These are phyloP conservation scores for Botrylloides violaceus DNA, from an alignment of 23 tunicate genomes.

Conservation along the genomic window DNA sequence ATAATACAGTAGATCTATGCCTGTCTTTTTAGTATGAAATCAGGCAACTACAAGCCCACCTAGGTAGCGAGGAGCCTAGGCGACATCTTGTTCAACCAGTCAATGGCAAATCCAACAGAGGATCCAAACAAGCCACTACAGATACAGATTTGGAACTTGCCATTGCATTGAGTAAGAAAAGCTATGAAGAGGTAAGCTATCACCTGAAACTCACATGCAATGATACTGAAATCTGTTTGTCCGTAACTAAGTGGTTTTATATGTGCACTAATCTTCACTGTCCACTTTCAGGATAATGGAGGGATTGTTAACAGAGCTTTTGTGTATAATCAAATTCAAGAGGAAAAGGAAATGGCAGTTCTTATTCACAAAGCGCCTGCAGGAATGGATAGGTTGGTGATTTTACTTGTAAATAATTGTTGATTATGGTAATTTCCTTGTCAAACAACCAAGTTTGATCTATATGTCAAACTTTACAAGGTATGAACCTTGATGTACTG, in stretches of 20 bases:
- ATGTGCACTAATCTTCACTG: not conserved
- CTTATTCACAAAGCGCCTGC: conserved; percentile 4
- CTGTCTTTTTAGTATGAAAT: conserved; percentile 16
- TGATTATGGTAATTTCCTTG: too few relatives aligned
- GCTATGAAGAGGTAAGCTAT: conserved; percentile 12
- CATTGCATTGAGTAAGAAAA: conserved; percentile 20
- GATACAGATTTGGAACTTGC: conserved; percentile 25
- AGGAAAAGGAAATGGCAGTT: conserved; percentile 1
- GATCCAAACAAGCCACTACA: conserved; percentile 5
- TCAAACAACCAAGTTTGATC: too few relatives aligned
- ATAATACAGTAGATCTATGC: not conserved
- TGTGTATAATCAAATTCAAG: not conserved
- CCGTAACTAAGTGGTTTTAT: not conserved
- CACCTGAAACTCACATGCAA: too few relatives aligned
- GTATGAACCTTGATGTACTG: too few relatives aligned
- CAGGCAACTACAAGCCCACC: conserved; percentile 15
- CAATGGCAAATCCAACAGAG: not conserved
- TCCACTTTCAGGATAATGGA: not conserved
- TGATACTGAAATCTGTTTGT: not conserved
- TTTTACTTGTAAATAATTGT: too few relatives aligned
- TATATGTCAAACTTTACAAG: too few relatives aligned
- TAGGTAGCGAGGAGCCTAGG: not conserved
- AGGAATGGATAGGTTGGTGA: not conserved
- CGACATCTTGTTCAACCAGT: not conserved
- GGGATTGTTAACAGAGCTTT: conserved; percentile 12